A percentile compares a stretch with the other conserved stretches of the same genome.
Conservation (phyloP, 2,113 vertebrate genomes). For the Echinops telfairi region DNA sequence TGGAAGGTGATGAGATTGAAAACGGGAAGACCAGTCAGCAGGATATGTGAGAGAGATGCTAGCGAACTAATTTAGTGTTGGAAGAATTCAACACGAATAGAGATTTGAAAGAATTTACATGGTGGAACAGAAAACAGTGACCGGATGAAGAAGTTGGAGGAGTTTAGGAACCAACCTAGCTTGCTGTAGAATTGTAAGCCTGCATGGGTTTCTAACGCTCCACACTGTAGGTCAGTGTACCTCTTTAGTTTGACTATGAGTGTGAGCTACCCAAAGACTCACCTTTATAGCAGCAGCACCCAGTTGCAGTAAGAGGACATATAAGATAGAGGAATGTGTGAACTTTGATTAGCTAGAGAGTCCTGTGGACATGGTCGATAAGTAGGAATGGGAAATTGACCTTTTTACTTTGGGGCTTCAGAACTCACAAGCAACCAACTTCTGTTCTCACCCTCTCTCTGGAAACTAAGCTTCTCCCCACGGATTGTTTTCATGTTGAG, state of each 20-base stretch:
- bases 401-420: not conserved
- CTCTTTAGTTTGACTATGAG: not conserved
- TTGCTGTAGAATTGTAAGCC: not conserved
- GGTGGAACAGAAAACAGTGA: too few relatives aligned
- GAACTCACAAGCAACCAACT: not conserved
- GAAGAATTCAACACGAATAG: not conserved
- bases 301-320: not conserved
- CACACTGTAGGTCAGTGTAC: too few relatives aligned
- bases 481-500: not conserved
- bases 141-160: not conserved
- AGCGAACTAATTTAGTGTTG: not conserved
- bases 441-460: not conserved
- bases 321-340: not conserved
- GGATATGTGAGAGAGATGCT: not conserved
- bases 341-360: not conserved
- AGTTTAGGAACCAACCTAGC: not conserved
- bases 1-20: not conserved
- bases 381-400: conserved; percentile 59
- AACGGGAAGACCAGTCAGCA: not conserved
- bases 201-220: not conserved
- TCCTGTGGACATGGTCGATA: not conserved
- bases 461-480: not conserved
- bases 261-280: not conserved
- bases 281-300: not conserved
- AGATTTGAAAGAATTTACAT: not conserved